Percentiles rank a stretch among this genome's conserved stretches.
These are phyloP conservation scores for Mythimna lalbum DNA, from an alignment of 2,888 invertebrate genomes.

Conservation along the genomic window DNA sequence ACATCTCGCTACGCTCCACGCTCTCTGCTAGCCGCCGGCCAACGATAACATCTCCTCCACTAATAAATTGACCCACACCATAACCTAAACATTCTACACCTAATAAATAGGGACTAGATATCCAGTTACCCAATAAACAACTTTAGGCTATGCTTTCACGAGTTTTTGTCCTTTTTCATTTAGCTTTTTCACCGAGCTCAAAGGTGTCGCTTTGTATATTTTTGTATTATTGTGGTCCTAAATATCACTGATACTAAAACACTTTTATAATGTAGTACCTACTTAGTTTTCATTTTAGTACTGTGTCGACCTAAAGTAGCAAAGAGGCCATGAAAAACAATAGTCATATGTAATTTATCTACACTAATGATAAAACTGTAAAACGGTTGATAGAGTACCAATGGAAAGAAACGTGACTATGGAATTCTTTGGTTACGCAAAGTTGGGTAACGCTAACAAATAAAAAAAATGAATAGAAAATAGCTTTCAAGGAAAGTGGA, in stretches of 20 bases:
- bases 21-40: slow-evolving; percentile 63
- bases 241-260: not conserved
- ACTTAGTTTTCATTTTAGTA: not conserved
- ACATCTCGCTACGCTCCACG: slow-evolving; percentile 72
- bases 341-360: slow-evolving; percentile 37
- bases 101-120: slow-evolving; percentile 55
- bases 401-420: slow-evolving; percentile 29
- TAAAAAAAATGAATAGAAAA: slow-evolving; percentile 37
- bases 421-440: slow-evolving; percentile 23
- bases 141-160: slow-evolving; percentile 12
- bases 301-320: not conserved
- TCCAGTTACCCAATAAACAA: slow-evolving; percentile 51
- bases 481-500: slow-evolving; percentile 39
- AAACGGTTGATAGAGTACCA: slow-evolving; percentile 24
- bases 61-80: slow-evolving; percentile 60
- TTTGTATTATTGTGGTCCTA: not conserved
- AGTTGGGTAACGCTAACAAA: slow-evolving; percentile 47
- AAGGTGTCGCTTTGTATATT: not conserved
- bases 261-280: not conserved
- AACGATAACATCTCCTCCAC: slow-evolving; percentile 63
- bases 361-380: slow-evolving; percentile 40
- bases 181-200: not conserved
- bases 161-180: slow-evolving; percentile 20
- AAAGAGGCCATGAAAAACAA: slow-evolving; percentile 33
- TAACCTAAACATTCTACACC: slow-evolving; percentile 49